Evolutionary conservation across 1,140 invertebrate species (phyloP).

Genomic region (Zaprionus davidi): DNA sequence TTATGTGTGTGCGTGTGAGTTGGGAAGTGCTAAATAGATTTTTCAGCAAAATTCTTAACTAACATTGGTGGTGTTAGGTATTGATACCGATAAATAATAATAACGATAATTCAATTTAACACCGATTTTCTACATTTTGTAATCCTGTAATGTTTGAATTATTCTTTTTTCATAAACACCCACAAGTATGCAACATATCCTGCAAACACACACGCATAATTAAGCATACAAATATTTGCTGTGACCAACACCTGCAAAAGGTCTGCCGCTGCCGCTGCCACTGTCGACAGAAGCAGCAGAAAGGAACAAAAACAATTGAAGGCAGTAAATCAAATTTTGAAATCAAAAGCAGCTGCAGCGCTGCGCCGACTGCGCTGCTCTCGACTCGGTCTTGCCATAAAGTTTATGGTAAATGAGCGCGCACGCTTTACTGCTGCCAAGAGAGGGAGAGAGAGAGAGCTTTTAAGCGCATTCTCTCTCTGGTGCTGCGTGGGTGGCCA

Average conservation of each 20-base stretch:
- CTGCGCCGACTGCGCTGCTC: constrained; percentile 14
- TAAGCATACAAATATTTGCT: constrained; percentile 61
- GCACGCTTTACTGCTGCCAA: constrained; percentile 22
- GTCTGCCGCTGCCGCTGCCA: constrained; percentile 6
- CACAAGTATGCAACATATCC: constrained; percentile 43
- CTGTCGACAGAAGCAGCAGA: not conserved
- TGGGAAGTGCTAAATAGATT: not conserved
- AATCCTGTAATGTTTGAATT: no score
- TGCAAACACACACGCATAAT: constrained; percentile 39
- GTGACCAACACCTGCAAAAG: constrained; percentile 24
- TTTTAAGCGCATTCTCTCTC: not conserved
- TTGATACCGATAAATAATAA: not conserved
- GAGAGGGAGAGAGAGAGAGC: not conserved
- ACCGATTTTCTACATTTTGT: no score
- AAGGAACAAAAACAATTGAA: constrained; percentile 29
- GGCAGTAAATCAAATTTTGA: constrained; percentile 68
- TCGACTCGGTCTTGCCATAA: constrained; percentile 44
- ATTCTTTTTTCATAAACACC: constrained; percentile 5
- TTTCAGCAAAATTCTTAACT: not conserved
- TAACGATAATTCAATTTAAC: not conserved
- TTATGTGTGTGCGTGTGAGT: not conserved
- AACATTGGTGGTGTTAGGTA: no score
- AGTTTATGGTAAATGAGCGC: constrained; percentile 59
- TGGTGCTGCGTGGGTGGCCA: constrained; percentile 40
- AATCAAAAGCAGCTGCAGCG: constrained; percentile 64